Evolutionary conservation across 37 sponge, comb jelly and placozoan species (phyloP), one percentile per base, ranked within the genome.

Genomic region (Diacarnus erythraeanus): DNA sequence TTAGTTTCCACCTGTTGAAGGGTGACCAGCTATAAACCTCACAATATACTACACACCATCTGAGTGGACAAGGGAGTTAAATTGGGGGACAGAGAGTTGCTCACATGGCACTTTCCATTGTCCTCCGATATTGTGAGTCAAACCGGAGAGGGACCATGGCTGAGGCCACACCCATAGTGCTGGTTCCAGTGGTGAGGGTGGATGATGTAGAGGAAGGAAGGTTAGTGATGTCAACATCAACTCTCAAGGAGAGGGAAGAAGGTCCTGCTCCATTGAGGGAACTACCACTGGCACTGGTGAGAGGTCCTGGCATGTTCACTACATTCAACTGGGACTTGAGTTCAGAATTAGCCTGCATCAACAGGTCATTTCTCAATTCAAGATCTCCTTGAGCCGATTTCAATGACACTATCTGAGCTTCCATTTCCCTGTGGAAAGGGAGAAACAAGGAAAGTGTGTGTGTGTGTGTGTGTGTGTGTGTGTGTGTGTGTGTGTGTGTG

Each of bases 101-200:
- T 82, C 17, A 82, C 83, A 82, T 12, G 10, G 75, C 83, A 42
- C 35, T 72, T 74, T 82, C 83, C 83, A 82, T 66, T 0, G 75
- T 43, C 23, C 36, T 10, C 38, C 83, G 25, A 26, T 82, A 82
- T 21, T 65, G 51, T 51, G 75, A 74, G 36, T 73, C 73, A 42
- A 82, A 83, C 59, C 21, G 41, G 18, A 83, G 39, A 27, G 84
- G 84, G 0, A 83, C 69, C 15, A 69, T 65, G 15, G 84, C 42
- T 1, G 66, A 37, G 20, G 77, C 77, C 10, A 38, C 42, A 38
- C 42, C 71, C 42, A 39, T 21, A 8, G 61, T 25, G 22, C 27
- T 60, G 61, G 61, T 60, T 3, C 69, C 38, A 3, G 69, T 38
- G 69, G 69, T 68, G 22, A 60, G 21, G 22, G 27, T 60, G 9